A percentile compares a stretch with the other conserved stretches of the same genome.
Evolutionary conservation across 2,113 vertebrate genomes (phyloP).

Genomic region (Indicator indicator): DNA sequence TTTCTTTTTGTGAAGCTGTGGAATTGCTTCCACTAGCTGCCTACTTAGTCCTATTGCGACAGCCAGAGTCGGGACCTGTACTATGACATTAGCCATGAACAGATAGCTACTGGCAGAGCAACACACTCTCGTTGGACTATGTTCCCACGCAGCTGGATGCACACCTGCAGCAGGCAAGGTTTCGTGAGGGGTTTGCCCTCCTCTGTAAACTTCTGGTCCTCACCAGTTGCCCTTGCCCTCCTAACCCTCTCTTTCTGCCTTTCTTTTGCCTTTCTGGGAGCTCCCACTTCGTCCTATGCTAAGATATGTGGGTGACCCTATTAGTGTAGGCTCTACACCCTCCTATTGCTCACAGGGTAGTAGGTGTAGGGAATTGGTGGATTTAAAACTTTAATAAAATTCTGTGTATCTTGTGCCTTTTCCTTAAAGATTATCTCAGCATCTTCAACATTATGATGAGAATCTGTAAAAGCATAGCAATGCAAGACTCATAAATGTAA

Average conservation of each 20-base stretch:
- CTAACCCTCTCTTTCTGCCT: not conserved
- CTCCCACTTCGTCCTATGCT: accelerated
- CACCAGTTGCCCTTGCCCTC: not conserved
- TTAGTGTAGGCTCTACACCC: not conserved
- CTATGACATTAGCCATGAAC: accelerated
- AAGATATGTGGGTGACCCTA: not conserved
- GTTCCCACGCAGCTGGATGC: not conserved
- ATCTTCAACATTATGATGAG: not conserved
- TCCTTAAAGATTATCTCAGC: not conserved
- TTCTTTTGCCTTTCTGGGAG: not conserved
- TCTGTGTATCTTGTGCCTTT: not conserved
- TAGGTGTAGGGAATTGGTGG: not conserved
- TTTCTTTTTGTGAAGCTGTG: accelerated
- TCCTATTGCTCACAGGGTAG: not conserved
- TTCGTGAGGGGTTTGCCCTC: not conserved
- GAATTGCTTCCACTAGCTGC: not conserved
- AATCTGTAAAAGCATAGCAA: not conserved
- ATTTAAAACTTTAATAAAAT: not conserved
- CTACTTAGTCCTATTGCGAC: too few species aligned
- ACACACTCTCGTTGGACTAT: accelerated
- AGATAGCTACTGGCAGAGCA: not conserved
- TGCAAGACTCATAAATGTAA: not conserved
- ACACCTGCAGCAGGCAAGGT: not conserved
- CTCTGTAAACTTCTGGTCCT: not conserved
- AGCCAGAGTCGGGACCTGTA: not conserved